Base-by-base conservation (phyloP, 2,797 vertebrate species). In the Parambassis ranga region DNA sequence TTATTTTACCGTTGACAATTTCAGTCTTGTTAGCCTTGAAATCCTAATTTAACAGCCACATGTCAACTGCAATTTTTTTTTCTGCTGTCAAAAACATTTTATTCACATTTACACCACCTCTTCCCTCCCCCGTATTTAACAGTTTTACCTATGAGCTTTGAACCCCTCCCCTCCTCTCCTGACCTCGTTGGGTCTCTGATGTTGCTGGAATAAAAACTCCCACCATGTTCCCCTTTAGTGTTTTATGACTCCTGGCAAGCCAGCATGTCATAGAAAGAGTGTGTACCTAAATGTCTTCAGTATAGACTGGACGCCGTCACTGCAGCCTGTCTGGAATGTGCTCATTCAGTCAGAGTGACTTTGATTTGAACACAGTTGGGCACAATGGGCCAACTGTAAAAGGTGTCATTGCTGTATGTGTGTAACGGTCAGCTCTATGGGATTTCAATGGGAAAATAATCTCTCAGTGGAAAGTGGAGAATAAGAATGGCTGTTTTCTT, bases 361-460 rank as follows among this genome's bases (percentile, higher is more conserved):
- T 84, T 85, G 79, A 86, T 82, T 82, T 7, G 67, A 82, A 79
- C 65, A 68, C 77, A 67, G 77, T 68, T 65, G 53, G 77, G 73
- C 60, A 88, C 87, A 89, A 84, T 85, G 81, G 67, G 18, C 57
- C 63, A 41, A 89, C 85, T 90, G 86, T 90, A 81, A 74, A 83
- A 89, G 84, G 86, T 86, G 83, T 83, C 83, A 62, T 65, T 78
- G 69, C 79, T 61, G 47, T 64, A 52, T 39, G 46, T 47, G 62
- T 69, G 42, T 56, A 82, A 75, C 42, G 15, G 60, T 75, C 71
- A 10, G 48, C 61, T 61, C 57, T 26, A 7, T 48, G 53, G 62
- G 56, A 35, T 62, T 69, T 60, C 53, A 42, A 69, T 62, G 52
- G 48, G 48, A 15, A 57, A 65, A 60, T 71, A 48, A 38, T 52